Base-by-base conservation (phyloP, 2,888 invertebrate genomes). In the Ochropleura leucogaster region DNA sequence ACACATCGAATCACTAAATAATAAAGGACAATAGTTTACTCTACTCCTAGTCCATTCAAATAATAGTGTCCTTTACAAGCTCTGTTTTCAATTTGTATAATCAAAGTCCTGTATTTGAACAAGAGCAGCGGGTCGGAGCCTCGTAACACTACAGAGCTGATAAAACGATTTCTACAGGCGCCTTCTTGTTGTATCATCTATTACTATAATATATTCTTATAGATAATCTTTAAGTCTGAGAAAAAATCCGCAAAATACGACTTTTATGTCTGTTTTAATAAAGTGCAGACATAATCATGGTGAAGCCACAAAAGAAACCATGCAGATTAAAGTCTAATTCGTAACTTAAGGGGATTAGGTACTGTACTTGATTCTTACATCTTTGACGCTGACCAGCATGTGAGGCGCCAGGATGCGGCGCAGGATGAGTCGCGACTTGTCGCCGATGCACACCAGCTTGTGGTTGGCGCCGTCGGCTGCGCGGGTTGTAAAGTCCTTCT, bases 401-500 rank as follows among this genome's bases (percentile, higher is more conserved):
- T 97, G 95, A 9, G 96, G 87, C 0, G 94, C 84, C 85, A 89
- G 97, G 14, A 88, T 49, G 30, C 97, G 92, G 40, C 96, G 93
- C 78, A 98, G 94, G 91, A 97, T 97, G 51, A 95, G 92, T 63
- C 97, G 97, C 2, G 98, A 95, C 92, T 98, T 98, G 93, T 98
- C 98, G 0, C 98, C 98, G 78, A 98, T 94, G 90, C 97, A 97
- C 65, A 98, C 96, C 60, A 98, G 93, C 90, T 97, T 97, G 86
- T 97, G 94, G 49, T 87, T 88, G 1, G 93, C 90, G 6, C 95
- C 91, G 0, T 88, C 88, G 0, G 90, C 92, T 3, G 77, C 77
- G 18, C 92, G 90, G 9, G 90, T 92, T 0, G 90, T 86, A 75
- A 97, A 82, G 62, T 96, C 95, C 1, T 94, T 94, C 63, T 97